Percentiles rank a stretch among this genome's conserved stretches.
These are phyloP conservation scores for Parauchenoglanis ngamensis DNA, from an alignment of 2,797 vertebrate genomes.

Conservation along the genomic window DNA sequence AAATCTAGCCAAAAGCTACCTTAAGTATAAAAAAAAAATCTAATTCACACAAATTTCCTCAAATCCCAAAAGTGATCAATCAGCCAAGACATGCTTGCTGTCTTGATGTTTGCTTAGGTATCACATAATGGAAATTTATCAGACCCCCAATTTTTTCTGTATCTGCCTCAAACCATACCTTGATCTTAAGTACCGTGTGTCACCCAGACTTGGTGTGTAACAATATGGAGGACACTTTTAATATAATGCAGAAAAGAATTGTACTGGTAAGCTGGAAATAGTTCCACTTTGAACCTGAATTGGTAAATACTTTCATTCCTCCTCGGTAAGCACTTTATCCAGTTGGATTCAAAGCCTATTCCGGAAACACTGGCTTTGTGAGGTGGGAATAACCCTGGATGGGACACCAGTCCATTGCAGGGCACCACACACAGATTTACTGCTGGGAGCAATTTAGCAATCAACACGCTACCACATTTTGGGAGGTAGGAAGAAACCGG, in stretches of 20 bases:
- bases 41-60: background rate
- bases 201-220: background rate
- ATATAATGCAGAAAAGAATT: background rate
- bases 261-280: background rate
- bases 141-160: background rate
- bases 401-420: background rate
- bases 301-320: background rate
- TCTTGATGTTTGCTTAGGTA: background rate
- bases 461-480: background rate
- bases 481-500: background rate
- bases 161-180: background rate
- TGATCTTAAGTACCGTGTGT: background rate
- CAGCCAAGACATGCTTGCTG: background rate
- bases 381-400: background rate
- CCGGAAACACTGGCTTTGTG: background rate
- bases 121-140: background rate
- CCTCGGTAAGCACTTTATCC: background rate
- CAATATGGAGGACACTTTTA: background rate
- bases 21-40: background rate
- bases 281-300: background rate
- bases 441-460: background rate
- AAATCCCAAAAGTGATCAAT: background rate
- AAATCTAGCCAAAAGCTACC: background rate
- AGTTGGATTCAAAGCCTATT: background rate
- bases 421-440: background rate